Conservation (phyloP, 2,888 invertebrate species). For the Norana najaformis region DNA sequence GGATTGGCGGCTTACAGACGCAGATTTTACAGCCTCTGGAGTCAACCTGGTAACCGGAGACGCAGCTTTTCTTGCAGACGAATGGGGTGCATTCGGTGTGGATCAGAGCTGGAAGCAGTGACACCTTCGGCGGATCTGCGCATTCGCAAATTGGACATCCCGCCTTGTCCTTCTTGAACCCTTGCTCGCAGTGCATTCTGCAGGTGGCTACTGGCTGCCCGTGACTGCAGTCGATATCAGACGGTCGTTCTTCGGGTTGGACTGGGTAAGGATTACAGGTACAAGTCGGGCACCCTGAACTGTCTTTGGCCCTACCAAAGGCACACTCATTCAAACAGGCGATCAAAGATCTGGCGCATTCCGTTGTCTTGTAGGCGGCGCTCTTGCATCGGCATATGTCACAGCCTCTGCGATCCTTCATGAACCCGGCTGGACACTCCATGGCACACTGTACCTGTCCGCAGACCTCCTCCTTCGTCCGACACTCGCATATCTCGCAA, state of each 20-base stretch:
- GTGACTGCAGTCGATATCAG: no score
- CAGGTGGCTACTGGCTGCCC: not conserved
- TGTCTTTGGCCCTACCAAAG: not conserved
- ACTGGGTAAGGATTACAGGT: not conserved
- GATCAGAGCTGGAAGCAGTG: not conserved
- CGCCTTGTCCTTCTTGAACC: not conserved
- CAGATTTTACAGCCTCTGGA: slow-evolving; percentile 20
- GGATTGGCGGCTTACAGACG: not conserved
- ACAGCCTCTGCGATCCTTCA: slow-evolving; percentile 28
- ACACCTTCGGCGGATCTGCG: not conserved
- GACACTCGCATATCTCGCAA: not conserved
- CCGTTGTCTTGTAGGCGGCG: not conserved
- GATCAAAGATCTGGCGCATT: not conserved
- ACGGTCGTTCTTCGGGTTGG: no score
- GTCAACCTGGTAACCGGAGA: slow-evolving; percentile 13
- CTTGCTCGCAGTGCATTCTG: slow-evolving; percentile 15
- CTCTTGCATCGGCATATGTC: slow-evolving; percentile 31
- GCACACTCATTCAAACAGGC: not conserved
- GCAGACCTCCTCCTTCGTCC: not conserved
- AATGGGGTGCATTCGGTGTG: not conserved
- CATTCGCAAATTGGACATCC: not conserved
- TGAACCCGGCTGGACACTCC: not conserved
- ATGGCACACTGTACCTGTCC: not conserved
- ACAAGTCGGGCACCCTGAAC: not conserved
- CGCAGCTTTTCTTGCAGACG: slow-evolving; percentile 8